phyloP scores from a whole-genome alignment of 2,797 vertebrate genomes.

The Botia kubotai region DNA sequence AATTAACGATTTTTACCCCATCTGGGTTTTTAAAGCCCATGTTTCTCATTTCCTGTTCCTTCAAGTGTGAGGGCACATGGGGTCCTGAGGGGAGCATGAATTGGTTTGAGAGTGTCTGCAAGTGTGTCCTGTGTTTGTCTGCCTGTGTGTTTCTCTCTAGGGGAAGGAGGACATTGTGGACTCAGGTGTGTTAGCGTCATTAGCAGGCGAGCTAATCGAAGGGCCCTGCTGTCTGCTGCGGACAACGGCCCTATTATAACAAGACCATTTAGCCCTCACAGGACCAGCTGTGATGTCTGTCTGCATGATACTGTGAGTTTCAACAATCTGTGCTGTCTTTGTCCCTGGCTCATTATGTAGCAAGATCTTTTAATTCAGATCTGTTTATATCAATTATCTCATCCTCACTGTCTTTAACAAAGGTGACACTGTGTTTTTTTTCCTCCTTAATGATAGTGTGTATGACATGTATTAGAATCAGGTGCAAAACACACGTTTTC shows the following conservation, averaged over 20 bases:
- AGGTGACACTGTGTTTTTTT: slow-evolving; percentile 20
- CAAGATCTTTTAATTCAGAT: slow-evolving; percentile 16
- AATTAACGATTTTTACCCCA: not conserved
- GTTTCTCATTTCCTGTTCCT: slow-evolving; percentile 1
- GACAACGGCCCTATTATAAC: slow-evolving; percentile 41
- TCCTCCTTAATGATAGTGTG: not conserved
- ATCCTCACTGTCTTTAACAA: slow-evolving; percentile 3
- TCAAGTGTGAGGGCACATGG: slow-evolving; percentile 16
- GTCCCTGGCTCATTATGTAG: slow-evolving; percentile 15
- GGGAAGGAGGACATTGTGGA: slow-evolving; percentile 63
- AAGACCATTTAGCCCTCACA: slow-evolving; percentile 20
- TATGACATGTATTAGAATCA: not conserved
- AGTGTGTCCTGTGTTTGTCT: slow-evolving; percentile 5
- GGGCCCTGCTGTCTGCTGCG: slow-evolving; percentile 38
- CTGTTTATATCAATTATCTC: slow-evolving; percentile 17
- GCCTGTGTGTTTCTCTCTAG: slow-evolving; percentile 21
- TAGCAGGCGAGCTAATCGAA: slow-evolving; percentile 62
- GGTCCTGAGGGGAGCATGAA: not conserved
- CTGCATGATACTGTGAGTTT: not conserved
- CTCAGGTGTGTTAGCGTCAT: slow-evolving; percentile 77
- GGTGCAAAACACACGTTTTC: slow-evolving; percentile 4
- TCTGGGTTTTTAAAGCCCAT: not conserved
- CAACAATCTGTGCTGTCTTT: slow-evolving; percentile 25
- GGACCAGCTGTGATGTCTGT: slow-evolving; percentile 45
- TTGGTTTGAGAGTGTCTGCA: slow-evolving; percentile 7